These are phyloP conservation scores for Luperina testacea DNA, from an alignment of 2,888 invertebrate species.

Conservation along the genomic window DNA sequence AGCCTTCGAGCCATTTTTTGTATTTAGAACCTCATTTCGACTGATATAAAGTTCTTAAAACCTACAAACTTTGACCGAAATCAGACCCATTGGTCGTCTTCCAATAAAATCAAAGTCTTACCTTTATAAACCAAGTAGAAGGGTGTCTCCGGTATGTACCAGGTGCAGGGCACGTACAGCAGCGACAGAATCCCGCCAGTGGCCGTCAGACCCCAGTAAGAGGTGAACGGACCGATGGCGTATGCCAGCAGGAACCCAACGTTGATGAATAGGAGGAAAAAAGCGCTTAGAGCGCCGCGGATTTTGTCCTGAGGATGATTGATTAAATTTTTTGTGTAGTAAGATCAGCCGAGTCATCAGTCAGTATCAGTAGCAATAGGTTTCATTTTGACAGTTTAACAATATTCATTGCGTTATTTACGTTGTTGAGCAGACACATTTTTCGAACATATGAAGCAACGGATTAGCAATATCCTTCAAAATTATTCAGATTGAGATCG, in stretches of 20 bases:
- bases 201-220: constrained; percentile 92
- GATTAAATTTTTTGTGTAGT: no score
- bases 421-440: no score
- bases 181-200: constrained; percentile 92
- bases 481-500: no score
- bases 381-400: no score
- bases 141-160: constrained; percentile 95
- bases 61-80: no score
- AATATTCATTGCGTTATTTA: no score
- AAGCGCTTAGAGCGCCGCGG: constrained; percentile 94
- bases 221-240: constrained; percentile 93
- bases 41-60: not conserved
- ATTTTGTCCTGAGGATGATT: constrained; percentile 90
- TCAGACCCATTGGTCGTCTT: no score
- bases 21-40: not conserved
- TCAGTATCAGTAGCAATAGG: no score
- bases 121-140: constrained; percentile 92
- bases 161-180: constrained; percentile 91
- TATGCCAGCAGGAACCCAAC: constrained; percentile 93
- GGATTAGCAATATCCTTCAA: no score
- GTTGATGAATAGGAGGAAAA: constrained; percentile 94
- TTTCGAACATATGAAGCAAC: no score
- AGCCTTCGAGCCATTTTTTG: not conserved
- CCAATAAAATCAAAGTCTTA: constrained; percentile 52
- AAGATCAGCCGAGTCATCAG: no score